phyloP scores from a whole-genome alignment of 2,797 vertebrate species.

The Momotus momota region DNA sequence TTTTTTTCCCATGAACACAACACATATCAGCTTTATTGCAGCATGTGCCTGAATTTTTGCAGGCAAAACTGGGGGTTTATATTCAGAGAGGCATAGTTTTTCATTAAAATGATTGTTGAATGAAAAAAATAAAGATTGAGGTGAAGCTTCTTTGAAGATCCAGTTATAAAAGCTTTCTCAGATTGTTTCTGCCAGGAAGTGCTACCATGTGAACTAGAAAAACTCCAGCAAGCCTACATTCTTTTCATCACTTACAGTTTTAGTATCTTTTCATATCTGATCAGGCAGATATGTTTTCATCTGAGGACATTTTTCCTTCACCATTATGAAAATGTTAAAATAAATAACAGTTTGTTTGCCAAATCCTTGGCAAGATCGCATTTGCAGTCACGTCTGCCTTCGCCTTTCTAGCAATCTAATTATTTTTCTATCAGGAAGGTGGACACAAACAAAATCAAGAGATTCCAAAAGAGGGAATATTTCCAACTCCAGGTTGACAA shows the following conservation, averaged over 20 bases:
- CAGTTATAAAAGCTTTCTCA: neutral
- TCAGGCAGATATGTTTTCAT: neutral
- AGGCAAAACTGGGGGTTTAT: neutral
- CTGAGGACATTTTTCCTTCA: neutral
- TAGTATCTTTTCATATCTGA: neutral
- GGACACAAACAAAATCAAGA: neutral
- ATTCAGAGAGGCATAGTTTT: neutral
- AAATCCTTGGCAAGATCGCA: neutral
- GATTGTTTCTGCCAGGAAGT: neutral
- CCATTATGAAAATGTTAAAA: neutral
- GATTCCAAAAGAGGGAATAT: neutral
- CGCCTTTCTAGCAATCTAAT: neutral
- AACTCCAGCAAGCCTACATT: neutral
- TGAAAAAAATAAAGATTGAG: neutral
- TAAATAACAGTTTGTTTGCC: neutral
- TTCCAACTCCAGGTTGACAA: neutral
- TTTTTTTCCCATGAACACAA: neutral
- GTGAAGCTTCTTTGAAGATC: neutral
- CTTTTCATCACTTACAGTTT: neutral
- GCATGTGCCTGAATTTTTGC: neutral
- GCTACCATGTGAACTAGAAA: neutral
- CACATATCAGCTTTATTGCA: neutral
- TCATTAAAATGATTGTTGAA: neutral
- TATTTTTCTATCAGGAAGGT: neutral
- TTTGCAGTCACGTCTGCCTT: neutral